phyloP scores from a whole-genome alignment of 2,888 invertebrate genomes.

The Leptinotarsa rubiginosa region DNA sequence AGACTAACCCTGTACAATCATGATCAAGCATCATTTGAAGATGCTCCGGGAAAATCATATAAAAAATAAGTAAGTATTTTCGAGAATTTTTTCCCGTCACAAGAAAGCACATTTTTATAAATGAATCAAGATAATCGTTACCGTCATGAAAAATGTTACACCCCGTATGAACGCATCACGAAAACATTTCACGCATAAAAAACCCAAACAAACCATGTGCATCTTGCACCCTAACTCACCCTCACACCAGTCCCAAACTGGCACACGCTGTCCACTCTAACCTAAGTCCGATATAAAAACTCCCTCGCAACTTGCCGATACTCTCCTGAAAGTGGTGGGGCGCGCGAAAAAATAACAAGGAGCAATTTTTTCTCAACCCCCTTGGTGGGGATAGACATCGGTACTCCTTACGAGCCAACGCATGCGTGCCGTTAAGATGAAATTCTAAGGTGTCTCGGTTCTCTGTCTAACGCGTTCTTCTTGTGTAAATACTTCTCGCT shows the following conservation, averaged over 20 bases:
- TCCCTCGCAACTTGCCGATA: conserved; percentile 47
- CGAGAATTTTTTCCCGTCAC: not conserved
- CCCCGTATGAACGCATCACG: conserved; percentile 38
- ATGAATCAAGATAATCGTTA: conserved; percentile 3
- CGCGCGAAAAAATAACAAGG: conserved; percentile 62
- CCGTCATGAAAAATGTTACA: conserved; percentile 28
- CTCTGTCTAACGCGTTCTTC: conserved; percentile 59
- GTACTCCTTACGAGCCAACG: conserved; percentile 64
- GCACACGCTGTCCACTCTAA: conserved; percentile 44
- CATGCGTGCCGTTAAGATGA: conserved; percentile 65
- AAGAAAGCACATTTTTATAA: not conserved
- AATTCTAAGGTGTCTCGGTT: conserved; percentile 64
- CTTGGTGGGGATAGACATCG: conserved; percentile 60
- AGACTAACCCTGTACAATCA: no score
- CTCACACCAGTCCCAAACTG: conserved; percentile 42
- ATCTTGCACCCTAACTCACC: conserved; percentile 39
- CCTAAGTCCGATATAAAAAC: conserved; percentile 44
- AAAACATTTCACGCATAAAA: conserved; percentile 34
- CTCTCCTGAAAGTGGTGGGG: conserved; percentile 57
- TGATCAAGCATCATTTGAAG: not conserved
- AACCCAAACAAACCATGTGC: conserved; percentile 41
- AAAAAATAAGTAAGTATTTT: not conserved
- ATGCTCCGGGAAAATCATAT: not conserved
- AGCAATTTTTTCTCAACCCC: conserved; percentile 61
- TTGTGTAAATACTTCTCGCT: conserved; percentile 60